phyloP scores from a whole-genome alignment of 2,888 invertebrate genomes.

The Arrhopalites spinosus region DNA sequence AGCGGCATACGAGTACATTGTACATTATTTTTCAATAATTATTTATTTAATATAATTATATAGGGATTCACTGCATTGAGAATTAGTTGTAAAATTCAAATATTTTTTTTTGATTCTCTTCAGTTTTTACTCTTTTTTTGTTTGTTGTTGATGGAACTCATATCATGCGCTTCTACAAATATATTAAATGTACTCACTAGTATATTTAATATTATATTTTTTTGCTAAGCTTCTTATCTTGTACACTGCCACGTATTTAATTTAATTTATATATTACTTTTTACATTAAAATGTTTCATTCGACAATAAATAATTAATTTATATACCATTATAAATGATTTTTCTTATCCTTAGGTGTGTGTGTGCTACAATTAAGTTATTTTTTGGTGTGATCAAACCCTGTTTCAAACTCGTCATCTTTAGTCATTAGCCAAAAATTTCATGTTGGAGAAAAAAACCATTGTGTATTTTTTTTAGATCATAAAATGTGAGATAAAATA shows the following conservation, averaged over 20 bases:
- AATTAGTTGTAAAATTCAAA: not conserved
- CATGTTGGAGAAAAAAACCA: not conserved
- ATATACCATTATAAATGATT: not conserved
- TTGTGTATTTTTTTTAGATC: no score
- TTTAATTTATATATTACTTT: not conserved
- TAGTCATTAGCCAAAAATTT: not conserved
- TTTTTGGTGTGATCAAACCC: conserved; percentile 45
- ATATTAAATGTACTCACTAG: not conserved
- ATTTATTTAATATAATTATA: not conserved
- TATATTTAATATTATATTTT: not conserved
- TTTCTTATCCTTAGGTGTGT: not conserved
- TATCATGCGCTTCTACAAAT: not conserved
- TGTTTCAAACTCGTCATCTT: conserved; percentile 37
- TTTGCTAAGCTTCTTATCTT: not conserved
- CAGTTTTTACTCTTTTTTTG: not conserved
- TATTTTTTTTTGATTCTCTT: not conserved
- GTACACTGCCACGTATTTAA: not conserved
- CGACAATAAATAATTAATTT: not conserved
- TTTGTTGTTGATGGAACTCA: not conserved
- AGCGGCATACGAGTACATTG: no score
- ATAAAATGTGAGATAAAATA: no score
- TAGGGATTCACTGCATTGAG: conserved; percentile 1
- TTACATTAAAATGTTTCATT: not conserved
- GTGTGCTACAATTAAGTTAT: conserved; percentile 15
- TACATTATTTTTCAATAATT: not conserved